A percentile compares a stretch with the other conserved stretches of the same genome.
These are phyloP conservation scores for Agriopis marginaria DNA, from an alignment of 2,888 invertebrate species.

Conservation along the genomic window DNA sequence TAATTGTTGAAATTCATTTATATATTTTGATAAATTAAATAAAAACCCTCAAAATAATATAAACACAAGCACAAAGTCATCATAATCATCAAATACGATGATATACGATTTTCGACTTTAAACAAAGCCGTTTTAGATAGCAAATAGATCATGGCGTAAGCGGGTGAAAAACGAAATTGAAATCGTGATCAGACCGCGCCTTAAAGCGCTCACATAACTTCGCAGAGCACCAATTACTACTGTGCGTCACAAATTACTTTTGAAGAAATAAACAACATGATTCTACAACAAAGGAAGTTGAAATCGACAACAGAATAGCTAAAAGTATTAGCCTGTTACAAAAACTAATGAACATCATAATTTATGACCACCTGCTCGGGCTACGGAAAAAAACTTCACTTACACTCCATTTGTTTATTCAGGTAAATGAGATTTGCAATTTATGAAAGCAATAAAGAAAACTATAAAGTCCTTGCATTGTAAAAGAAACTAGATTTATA, in stretches of 20 bases:
- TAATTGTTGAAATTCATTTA: too few species aligned
- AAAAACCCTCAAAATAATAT: too few species aligned
- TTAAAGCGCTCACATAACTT: too few species aligned
- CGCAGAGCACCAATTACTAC: not conserved
- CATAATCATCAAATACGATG: too few species aligned
- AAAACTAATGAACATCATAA: constrained; percentile 40
- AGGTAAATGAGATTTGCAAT: constrained; percentile 45
- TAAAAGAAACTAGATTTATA: constrained; percentile 18
- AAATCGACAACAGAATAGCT: constrained; percentile 11
- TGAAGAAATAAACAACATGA: constrained; percentile 9
- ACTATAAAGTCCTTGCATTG: constrained; percentile 21
- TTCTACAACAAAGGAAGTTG: constrained; percentile 7
- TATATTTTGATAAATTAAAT: too few species aligned
- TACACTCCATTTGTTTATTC: constrained; percentile 43
- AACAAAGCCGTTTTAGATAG: too few species aligned
- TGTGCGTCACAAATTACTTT: not conserved
- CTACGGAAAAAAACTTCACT: constrained; percentile 34
- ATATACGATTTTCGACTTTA: too few species aligned
- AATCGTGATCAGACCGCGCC: too few species aligned
- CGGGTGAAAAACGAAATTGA: too few species aligned
- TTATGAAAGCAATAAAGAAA: constrained; percentile 41
- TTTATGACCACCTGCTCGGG: constrained; percentile 27
- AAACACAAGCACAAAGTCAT: too few species aligned
- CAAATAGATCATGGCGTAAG: too few species aligned
- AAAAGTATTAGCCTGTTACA: constrained; percentile 14